phyloP scores from a whole-genome alignment of 2,797 vertebrate species.

The Australoheros facetus region DNA sequence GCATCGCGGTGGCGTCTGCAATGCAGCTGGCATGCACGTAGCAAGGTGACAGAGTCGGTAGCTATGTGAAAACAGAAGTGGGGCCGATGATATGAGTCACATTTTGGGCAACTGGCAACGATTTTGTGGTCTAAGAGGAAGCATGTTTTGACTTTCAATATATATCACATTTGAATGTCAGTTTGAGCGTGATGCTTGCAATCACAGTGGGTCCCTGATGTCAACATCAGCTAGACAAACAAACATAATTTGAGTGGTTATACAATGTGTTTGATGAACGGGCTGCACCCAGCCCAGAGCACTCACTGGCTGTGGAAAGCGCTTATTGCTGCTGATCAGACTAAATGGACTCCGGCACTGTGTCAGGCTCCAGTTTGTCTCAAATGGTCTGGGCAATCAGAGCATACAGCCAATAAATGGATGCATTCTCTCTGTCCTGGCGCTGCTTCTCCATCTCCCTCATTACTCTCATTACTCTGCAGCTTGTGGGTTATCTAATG shows the following conservation, averaged over 20 bases:
- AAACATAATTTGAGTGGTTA: slow-evolving; percentile 51
- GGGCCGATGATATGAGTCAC: slow-evolving; percentile 3
- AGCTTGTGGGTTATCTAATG: slow-evolving; percentile 80
- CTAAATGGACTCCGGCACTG: slow-evolving; percentile 74
- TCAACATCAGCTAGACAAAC: slow-evolving; percentile 18
- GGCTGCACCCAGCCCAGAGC: slow-evolving; percentile 49
- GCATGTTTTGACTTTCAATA: background rate
- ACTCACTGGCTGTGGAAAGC: slow-evolving; percentile 64
- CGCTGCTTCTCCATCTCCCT: slow-evolving; percentile 72
- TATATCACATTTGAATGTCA: background rate
- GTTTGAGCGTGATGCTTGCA: background rate
- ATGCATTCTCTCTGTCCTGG: slow-evolving; percentile 76
- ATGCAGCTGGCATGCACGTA: slow-evolving; percentile 15
- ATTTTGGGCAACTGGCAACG: slow-evolving; percentile 4
- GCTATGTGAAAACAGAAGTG: slow-evolving; percentile 25
- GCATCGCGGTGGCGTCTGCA: slow-evolving; percentile 28
- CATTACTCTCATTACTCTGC: slow-evolving; percentile 81
- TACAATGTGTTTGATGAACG: slow-evolving; percentile 51
- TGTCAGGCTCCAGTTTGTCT: slow-evolving; percentile 81
- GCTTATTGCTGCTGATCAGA: slow-evolving; percentile 77
- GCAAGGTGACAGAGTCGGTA: slow-evolving; percentile 31
- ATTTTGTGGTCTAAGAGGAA: background rate
- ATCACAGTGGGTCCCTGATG: slow-evolving; percentile 15
- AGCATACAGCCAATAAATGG: slow-evolving; percentile 77
- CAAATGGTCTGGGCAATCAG: slow-evolving; percentile 76